These are phyloP conservation scores for Rhogogaster chlorosoma DNA, from an alignment of 2,888 invertebrate genomes.

Conservation along the genomic window DNA sequence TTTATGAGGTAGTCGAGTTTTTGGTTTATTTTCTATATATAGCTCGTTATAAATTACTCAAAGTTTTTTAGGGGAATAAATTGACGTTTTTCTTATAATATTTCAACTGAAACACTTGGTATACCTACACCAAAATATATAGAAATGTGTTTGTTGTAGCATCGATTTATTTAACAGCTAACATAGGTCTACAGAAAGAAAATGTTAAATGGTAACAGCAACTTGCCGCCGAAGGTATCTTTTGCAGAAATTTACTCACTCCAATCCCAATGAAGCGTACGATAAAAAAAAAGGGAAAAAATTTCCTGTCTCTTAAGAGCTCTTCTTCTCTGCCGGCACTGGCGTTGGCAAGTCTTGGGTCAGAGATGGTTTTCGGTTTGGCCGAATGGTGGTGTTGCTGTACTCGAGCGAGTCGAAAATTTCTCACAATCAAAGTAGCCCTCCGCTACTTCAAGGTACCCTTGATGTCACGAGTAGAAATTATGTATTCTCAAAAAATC, in stretches of 20 bases:
- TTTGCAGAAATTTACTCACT: background rate
- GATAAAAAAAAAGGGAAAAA: too few species aligned
- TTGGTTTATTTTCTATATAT: background rate
- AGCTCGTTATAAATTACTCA: background rate
- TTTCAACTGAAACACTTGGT: background rate
- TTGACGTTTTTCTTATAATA: background rate
- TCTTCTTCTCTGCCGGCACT: background rate
- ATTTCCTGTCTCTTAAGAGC: too few species aligned
- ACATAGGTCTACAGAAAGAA: background rate
- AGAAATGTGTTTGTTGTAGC: background rate
- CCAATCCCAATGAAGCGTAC: too few species aligned
- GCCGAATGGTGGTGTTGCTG: background rate
- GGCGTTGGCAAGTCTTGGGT: background rate
- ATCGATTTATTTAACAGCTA: background rate
- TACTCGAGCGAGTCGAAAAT: background rate
- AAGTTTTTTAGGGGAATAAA: background rate
- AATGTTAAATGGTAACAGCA: background rate
- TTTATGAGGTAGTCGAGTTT: background rate
- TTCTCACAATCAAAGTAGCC: background rate
- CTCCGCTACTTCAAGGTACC: background rate
- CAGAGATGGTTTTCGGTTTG: background rate
- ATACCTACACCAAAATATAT: background rate
- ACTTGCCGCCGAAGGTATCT: background rate
- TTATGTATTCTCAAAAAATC: slow-evolving; percentile 9
- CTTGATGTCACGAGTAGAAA: too few species aligned